phyloP scores from a whole-genome alignment of 2,888 invertebrate species.

The Gibbula magus region DNA sequence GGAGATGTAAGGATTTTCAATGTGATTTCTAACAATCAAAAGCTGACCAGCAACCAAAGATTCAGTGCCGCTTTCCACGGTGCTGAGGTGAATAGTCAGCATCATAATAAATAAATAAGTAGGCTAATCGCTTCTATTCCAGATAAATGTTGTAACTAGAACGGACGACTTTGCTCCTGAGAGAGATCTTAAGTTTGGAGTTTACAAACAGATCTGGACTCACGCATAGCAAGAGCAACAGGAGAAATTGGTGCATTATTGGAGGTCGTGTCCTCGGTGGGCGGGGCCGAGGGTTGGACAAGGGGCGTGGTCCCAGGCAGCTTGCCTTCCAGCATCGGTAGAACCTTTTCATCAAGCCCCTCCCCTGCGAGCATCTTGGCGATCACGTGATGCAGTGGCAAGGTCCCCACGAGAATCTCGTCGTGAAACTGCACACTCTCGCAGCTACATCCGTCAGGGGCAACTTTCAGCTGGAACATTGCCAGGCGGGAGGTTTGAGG shows the following conservation, averaged over 20 bases:
- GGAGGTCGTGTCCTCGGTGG: background rate
- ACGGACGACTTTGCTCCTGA: no score
- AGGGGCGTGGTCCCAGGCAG: background rate
- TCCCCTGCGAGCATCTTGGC: background rate
- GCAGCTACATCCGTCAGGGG: background rate
- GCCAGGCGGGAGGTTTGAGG: background rate
- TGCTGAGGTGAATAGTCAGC: no score
- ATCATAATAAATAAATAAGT: no score
- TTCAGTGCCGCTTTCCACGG: no score
- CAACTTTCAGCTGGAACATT: background rate
- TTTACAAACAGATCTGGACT: no score
- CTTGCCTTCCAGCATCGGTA: background rate
- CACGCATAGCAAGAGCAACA: background rate
- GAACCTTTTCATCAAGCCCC: background rate
- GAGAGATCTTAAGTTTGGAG: no score
- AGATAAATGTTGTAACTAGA: no score
- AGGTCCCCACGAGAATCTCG: slow-evolving; percentile 15
- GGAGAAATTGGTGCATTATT: background rate
- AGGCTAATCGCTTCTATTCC: no score
- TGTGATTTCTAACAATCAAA: no score
- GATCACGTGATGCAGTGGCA: slow-evolving; percentile 7
- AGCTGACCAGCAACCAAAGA: no score
- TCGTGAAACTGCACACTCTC: background rate
- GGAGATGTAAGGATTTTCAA: no score
- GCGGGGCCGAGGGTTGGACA: background rate